These are phyloP conservation scores for Drosophila mauritiana DNA, from an alignment of 1,140 invertebrate genomes.

Conservation along the genomic window DNA sequence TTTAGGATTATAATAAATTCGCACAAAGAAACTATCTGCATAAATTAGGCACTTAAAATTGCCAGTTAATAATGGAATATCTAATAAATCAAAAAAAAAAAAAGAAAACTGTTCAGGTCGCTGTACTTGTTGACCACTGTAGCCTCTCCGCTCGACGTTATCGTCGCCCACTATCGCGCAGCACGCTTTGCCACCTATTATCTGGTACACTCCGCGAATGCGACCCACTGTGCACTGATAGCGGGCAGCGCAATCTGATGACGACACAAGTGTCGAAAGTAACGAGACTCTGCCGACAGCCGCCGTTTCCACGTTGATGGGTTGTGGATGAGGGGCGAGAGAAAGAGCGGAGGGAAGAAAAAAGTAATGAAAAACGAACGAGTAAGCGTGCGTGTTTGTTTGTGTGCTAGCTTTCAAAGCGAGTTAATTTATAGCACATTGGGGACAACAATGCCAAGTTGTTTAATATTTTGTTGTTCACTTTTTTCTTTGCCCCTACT, in stretches of 20 bases:
- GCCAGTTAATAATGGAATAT: too few relatives aligned
- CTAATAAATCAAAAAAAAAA: too few relatives aligned
- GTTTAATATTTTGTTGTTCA: conserved; percentile 31
- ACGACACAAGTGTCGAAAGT: conserved; percentile 81
- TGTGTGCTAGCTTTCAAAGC: conserved; percentile 76
- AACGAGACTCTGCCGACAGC: conserved; percentile 74
- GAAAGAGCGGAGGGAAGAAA: conserved; percentile 13
- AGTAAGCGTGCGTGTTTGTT: conserved; percentile 51
- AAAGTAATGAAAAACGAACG: conserved; percentile 53
- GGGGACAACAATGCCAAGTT: conserved; percentile 46
- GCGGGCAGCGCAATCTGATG: conserved; percentile 69
- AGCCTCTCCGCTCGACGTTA: conserved; percentile 5
- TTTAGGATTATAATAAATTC: too few relatives aligned
- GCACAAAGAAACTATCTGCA: too few relatives aligned
- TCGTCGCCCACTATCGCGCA: conserved; percentile 31
- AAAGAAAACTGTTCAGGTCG: too few relatives aligned
- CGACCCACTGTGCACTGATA: conserved; percentile 60
- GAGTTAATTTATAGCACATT: conserved; percentile 76
- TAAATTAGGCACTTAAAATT: too few relatives aligned
- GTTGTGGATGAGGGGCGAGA: not conserved
- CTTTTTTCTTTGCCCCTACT: conserved; percentile 42
- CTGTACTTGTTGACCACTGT: conserved; percentile 5
- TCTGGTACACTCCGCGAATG: conserved; percentile 22
- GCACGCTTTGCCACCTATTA: conserved; percentile 24
- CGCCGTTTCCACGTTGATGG: conserved; percentile 27